phyloP scores from a whole-genome alignment of 2,888 invertebrate genomes.

The Atrina japonica region DNA sequence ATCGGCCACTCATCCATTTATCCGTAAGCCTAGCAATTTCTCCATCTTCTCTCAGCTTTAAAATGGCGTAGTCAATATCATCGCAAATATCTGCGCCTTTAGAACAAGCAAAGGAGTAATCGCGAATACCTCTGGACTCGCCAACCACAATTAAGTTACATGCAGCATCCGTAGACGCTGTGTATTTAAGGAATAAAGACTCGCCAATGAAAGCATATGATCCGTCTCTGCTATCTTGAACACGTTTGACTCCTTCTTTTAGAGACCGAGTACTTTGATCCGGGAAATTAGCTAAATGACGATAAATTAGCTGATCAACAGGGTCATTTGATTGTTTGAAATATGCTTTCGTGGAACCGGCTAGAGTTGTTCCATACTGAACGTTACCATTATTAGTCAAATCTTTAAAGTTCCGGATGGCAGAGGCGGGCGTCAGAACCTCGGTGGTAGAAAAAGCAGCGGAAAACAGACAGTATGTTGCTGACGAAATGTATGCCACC shows the following conservation, averaged over 20 bases:
- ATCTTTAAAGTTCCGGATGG: constrained; percentile 21
- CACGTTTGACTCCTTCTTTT: constrained; percentile 15
- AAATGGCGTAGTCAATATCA: constrained; percentile 18
- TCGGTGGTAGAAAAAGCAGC: not conserved
- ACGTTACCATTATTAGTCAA: constrained; percentile 10
- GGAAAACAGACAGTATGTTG: constrained; percentile 5
- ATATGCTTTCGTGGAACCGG: constrained; percentile 2
- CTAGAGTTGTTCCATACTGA: constrained; percentile 13
- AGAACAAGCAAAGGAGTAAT: constrained; percentile 24
- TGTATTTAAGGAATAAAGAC: not conserved
- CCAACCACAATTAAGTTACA: constrained; percentile 20
- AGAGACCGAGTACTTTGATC: not conserved
- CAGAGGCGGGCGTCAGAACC: not conserved
- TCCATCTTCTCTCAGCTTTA: constrained; percentile 17
- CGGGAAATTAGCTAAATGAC: constrained; percentile 1
- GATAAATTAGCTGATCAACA: constrained; percentile 7
- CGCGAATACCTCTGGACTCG: not conserved
- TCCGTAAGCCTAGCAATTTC: constrained; percentile 2
- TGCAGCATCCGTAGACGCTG: not conserved
- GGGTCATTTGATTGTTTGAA: constrained; percentile 13
- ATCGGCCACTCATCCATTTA: constrained; percentile 21
- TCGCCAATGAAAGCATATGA: constrained; percentile 29
- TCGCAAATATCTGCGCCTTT: constrained; percentile 14
- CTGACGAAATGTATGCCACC: not conserved
- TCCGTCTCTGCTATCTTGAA: constrained; percentile 16